Base-by-base conservation (phyloP, 2,888 invertebrate species). In the Anorthoa munda region DNA sequence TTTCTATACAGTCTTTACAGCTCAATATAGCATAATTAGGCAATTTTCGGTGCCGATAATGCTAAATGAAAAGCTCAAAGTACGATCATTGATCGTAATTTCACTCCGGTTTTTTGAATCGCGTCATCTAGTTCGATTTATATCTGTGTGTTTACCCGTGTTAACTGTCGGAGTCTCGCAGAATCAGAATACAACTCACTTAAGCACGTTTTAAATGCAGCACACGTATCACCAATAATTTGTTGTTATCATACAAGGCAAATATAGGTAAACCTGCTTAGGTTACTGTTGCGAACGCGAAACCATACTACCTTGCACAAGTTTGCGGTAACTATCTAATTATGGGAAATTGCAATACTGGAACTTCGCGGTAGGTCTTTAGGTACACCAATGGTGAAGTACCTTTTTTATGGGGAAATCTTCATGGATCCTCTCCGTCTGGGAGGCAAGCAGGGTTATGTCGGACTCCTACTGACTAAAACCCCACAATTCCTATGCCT, bases 201-300 rank as follows among this genome's bases (percentile, higher is more conserved):
- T 18, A 7, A 56, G 56, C 48, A 71, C n/a, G 26, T 23, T 50
- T 39, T 13, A 59, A 15, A 45, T 50, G 15, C 56, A 21, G 58
- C 23, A 26, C 48, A 72, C 39, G 39, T 72, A n/a, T 48, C 23
- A 23, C 17, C 13, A 26, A 45, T 50, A 45, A 21, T 31, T 48
- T 56, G 21, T 75, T 72, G 18, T 60, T 74, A 75, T 74, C 26
- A 4, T 21, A 11, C 53, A 59, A 39, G 9, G 7, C 9, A 39
- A 1, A 39, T 39, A 39, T 39, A 39, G 23, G n/a, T 45, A 21
- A 18, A 46, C 51, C 45, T 50, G 39, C 15, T 46, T 26, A 45
- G 18, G 60, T 59, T 59, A 46, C 17, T 60, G 31, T 74, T 48
- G 31, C 31, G 13, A 75, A 55, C 31, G 23, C 2, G 46, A 48